Percentiles rank a stretch among this genome's conserved stretches.
These are phyloP conservation scores for Mythimna loreyi DNA, from an alignment of 2,888 invertebrate genomes.

Conservation along the genomic window DNA sequence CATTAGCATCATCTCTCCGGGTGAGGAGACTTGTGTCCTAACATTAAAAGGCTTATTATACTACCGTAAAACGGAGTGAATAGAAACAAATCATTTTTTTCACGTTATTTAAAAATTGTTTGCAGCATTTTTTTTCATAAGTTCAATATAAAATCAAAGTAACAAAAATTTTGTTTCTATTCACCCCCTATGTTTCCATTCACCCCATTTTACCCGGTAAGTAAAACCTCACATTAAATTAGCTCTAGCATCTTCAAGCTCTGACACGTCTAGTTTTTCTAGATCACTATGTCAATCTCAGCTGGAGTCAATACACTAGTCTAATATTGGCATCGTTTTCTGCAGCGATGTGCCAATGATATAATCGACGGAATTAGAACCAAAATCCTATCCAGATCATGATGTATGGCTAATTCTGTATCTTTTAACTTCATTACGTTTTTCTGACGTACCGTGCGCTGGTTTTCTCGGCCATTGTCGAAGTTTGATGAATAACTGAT, in stretches of 20 bases:
- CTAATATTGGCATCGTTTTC: conserved; percentile 72
- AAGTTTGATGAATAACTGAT: conserved; percentile 6
- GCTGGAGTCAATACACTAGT: conserved; percentile 70
- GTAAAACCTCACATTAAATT: conserved; percentile 27
- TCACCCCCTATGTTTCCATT: no score
- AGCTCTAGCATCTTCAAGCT: conserved; percentile 25
- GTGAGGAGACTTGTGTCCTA: no score
- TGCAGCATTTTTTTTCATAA: no score
- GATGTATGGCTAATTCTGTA: conserved; percentile 66
- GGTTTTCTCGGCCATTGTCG: conserved; percentile 31
- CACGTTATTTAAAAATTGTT: no score
- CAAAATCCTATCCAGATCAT: conserved; percentile 67
- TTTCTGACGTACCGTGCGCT: conserved; percentile 40
- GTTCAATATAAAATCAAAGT: no score
- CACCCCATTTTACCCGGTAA: no score
- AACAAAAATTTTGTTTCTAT: no score
- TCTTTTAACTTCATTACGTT: conserved; percentile 53
- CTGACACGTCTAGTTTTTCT: conserved; percentile 60
- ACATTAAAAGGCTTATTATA: no score
- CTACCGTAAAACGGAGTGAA: no score
- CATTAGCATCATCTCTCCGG: no score
- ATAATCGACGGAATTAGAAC: conserved; percentile 79
- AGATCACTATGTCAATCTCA: conserved; percentile 65
- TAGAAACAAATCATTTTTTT: no score
- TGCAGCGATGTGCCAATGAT: conserved; percentile 70